A percentile compares a stretch with the other conserved stretches of the same genome.
phyloP scores from a whole-genome alignment of 2,797 vertebrate species.

The Miichthys miiuy region DNA sequence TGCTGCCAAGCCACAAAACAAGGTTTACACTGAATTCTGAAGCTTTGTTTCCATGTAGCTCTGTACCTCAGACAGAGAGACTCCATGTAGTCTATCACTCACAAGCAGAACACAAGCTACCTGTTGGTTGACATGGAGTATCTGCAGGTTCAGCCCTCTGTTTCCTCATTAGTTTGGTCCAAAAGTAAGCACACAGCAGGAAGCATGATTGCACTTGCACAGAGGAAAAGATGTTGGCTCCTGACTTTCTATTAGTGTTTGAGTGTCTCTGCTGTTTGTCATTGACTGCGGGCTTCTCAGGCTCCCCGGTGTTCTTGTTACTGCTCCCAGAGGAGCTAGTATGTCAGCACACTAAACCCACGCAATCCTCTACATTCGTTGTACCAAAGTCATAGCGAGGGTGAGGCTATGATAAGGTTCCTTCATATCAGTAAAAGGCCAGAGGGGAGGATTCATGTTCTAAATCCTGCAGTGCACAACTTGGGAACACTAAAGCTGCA shows the following conservation, averaged over 20 bases:
- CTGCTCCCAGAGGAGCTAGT: conserved; percentile 47
- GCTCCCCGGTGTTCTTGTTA: conserved; percentile 50
- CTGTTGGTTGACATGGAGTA: neutral
- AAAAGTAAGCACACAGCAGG: conserved; percentile 8
- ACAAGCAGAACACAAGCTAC: conserved; percentile 11
- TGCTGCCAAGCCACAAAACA: conserved; percentile 51
- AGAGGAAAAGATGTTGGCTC: conserved; percentile 25
- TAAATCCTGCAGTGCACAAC: conserved; percentile 31
- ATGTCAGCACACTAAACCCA: conserved; percentile 47
- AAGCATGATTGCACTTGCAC: neutral
- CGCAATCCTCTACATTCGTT: conserved; percentile 43
- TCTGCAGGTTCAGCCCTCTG: neutral
- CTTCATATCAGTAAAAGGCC: conserved; percentile 49
- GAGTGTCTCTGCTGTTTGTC: conserved; percentile 45
- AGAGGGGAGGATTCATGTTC: conserved; percentile 32
- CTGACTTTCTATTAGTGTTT: neutral
- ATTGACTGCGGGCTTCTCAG: conserved; percentile 37
- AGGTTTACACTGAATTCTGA: conserved; percentile 15
- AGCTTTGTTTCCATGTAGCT: conserved; percentile 21
- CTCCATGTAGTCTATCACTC: conserved; percentile 28
- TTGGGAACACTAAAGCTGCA: conserved; percentile 30
- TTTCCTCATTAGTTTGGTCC: neutral
- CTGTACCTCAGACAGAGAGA: conserved; percentile 46
- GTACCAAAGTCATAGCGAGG: conserved; percentile 9
- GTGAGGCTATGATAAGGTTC: conserved; percentile 8